These are phyloP conservation scores for Sorex maritimensis DNA, from an alignment of 2,797 vertebrate species.

Conservation along the genomic window DNA sequence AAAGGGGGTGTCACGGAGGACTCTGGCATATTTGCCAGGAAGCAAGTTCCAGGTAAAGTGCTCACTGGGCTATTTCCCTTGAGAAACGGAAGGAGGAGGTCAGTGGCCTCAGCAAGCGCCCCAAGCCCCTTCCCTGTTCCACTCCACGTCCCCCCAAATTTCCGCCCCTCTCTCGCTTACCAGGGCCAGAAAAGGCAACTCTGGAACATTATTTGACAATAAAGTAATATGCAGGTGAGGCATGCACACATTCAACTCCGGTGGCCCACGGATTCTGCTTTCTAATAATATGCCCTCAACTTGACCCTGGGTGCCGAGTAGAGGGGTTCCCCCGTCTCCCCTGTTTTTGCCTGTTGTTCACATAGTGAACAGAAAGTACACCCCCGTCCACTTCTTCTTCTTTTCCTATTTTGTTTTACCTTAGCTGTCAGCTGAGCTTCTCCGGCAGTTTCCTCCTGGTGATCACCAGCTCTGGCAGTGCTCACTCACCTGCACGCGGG, in stretches of 20 bases:
- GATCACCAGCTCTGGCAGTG: background rate
- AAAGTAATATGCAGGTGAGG: background rate
- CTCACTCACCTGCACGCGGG: conserved; percentile 78
- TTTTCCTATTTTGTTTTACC: background rate
- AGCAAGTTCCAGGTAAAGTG: background rate
- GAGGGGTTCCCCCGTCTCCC: background rate
- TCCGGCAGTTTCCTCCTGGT: too few species aligned
- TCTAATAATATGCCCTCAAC: background rate
- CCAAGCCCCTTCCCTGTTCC: background rate
- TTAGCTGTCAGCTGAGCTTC: background rate
- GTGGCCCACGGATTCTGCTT: background rate
- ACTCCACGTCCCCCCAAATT: accelerated
- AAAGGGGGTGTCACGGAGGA: background rate
- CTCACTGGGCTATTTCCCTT: background rate
- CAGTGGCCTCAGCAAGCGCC: background rate
- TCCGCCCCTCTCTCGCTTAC: background rate
- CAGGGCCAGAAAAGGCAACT: background rate
- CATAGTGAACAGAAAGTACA: background rate
- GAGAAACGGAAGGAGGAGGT: background rate
- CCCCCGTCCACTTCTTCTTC: too few species aligned
- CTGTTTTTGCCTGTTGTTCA: conserved; percentile 3
- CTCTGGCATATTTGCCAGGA: background rate
- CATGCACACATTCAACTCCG: too few species aligned
- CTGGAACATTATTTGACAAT: background rate
- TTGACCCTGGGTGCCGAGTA: background rate